Evolutionary conservation across 2,113 vertebrate genomes (phyloP).

Genomic region (Labeo catla): DNA sequence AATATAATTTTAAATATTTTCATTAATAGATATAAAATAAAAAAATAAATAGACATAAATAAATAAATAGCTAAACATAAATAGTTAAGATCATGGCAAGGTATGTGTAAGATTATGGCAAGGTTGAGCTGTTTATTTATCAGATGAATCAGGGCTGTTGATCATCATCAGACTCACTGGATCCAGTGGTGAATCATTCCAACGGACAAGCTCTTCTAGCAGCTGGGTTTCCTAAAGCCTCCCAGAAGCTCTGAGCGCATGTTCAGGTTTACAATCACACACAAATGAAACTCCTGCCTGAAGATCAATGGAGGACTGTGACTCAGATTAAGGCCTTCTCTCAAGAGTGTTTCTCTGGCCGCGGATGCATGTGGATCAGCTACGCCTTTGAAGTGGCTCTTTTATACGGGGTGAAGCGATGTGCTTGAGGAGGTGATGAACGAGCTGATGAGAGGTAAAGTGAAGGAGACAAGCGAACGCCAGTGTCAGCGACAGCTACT

Average conservation of each 20-base stretch:
- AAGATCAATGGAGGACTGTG: constrained; percentile 67
- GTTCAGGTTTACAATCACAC: constrained; percentile 58
- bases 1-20: too few species aligned
- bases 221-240: constrained; percentile 37
- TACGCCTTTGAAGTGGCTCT: constrained; percentile 81
- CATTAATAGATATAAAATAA: too few species aligned
- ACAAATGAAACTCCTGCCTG: constrained; percentile 36
- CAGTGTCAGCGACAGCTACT: constrained; percentile 71
- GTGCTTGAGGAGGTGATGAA: constrained; percentile 73
- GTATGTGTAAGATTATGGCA: not conserved
- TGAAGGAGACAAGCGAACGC: constrained; percentile 74
- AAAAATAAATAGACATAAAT: too few species aligned
- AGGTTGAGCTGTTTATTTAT: not conserved
- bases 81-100: not conserved
- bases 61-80: too few species aligned
- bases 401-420: constrained; percentile 51
- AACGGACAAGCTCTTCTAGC: constrained; percentile 30
- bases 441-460: constrained; percentile 79
- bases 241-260: constrained; percentile 38
- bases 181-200: not conserved
- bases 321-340: constrained; percentile 75
- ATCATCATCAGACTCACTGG: not conserved
- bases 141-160: not conserved
- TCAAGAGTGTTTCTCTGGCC: constrained; percentile 72
- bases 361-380: constrained; percentile 56